These are phyloP conservation scores for Shinisaurus crocodilurus DNA, from an alignment of 2,113 vertebrate genomes.

Conservation along the genomic window DNA sequence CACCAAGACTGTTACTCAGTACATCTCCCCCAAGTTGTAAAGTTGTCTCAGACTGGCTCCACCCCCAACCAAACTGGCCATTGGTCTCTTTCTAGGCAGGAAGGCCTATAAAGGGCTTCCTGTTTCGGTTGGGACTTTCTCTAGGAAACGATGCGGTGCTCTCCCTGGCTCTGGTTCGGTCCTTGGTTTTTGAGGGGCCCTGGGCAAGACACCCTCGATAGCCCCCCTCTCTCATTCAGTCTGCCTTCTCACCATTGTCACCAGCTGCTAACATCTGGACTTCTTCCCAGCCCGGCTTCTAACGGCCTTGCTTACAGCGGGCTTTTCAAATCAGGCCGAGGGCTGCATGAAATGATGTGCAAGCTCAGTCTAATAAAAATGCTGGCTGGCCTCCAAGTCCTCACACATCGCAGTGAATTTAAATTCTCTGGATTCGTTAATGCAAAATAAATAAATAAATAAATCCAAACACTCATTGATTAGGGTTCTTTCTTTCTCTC, in stretches of 20 bases:
- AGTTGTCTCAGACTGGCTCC: not conserved
- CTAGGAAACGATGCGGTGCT: not conserved
- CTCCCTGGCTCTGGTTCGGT: not conserved
- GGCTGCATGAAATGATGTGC: not conserved
- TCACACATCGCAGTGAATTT: conserved; percentile 30
- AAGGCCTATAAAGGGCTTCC: not conserved
- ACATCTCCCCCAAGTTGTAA: not conserved
- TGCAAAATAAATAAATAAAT: too few species aligned
- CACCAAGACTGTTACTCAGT: not conserved
- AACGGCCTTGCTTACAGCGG: too few species aligned
- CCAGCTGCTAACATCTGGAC: too few species aligned
- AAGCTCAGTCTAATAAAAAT: conserved; percentile 32
- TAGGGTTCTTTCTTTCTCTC: conserved; percentile 32
- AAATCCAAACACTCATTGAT: conserved; percentile 48
- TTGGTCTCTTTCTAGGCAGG: too few species aligned
- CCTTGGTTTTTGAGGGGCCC: not conserved
- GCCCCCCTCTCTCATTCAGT: too few species aligned
- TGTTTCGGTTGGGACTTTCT: not conserved
- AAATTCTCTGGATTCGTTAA: conserved; percentile 38
- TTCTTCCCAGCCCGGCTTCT: too few species aligned
- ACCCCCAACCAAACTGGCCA: too few species aligned
- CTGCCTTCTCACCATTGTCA: too few species aligned
- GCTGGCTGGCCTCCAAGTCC: not conserved
- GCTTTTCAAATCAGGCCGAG: too few species aligned
- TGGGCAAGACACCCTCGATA: too few species aligned